phyloP scores from a whole-genome alignment of 2,797 vertebrate species.

The Linurgus olivaceus region DNA sequence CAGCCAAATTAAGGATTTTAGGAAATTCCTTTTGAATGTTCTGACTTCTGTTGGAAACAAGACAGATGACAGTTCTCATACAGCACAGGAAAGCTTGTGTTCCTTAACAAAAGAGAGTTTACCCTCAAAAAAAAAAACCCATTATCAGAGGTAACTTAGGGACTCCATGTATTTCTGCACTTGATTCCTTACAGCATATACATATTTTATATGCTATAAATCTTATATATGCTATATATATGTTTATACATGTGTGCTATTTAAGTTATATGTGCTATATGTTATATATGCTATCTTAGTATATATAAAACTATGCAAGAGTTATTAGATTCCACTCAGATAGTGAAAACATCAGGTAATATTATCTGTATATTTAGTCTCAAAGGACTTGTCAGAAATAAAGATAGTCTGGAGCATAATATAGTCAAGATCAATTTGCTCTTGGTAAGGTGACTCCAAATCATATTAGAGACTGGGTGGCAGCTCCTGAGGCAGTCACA shows the following conservation, averaged over 20 bases:
- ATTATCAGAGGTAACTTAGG: not conserved
- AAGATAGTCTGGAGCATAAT: not conserved
- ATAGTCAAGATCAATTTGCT: slow-evolving; percentile 37
- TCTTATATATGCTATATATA: not conserved
- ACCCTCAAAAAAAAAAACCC: not conserved
- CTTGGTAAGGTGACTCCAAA: slow-evolving; percentile 58
- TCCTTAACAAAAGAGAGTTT: not conserved
- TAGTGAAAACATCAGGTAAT: not conserved
- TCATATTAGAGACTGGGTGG: slow-evolving; percentile 30
- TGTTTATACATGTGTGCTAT: not conserved
- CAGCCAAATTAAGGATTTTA: not conserved
- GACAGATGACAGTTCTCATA: not conserved
- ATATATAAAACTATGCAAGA: not conserved
- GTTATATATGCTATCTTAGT: not conserved
- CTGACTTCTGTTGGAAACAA: not conserved
- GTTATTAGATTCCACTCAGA: not conserved
- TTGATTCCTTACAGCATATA: not conserved
- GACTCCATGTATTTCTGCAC: not conserved
- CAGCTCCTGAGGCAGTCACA: slow-evolving; percentile 32
- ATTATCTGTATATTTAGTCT: not conserved
- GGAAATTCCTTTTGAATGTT: not conserved
- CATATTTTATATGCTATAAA: not conserved
- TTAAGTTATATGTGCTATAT: not conserved
- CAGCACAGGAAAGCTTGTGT: not conserved
- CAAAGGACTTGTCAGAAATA: not conserved